Conservation (phyloP, 2,888 invertebrate species). For the Auanema sp. region DNA sequence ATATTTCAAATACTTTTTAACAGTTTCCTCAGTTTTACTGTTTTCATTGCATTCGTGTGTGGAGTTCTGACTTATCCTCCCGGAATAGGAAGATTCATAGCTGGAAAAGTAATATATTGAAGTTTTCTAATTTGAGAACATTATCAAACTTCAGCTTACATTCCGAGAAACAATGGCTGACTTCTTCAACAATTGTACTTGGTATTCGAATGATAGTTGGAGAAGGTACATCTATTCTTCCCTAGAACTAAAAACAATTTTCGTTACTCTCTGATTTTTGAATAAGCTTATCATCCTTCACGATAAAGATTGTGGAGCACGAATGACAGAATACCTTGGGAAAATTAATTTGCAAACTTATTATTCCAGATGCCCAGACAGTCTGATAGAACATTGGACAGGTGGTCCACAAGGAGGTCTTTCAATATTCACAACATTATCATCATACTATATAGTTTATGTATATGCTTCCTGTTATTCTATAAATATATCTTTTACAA, state of each 20-base stretch:
- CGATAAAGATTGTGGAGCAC: too few relatives aligned
- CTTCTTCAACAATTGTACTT: conserved; percentile 49
- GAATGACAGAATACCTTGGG: too few relatives aligned
- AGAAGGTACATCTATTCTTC: conserved; percentile 1
- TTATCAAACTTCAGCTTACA: conserved; percentile 21
- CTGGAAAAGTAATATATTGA: conserved; percentile 65
- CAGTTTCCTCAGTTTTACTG: conserved; percentile 45
- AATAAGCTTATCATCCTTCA: too few relatives aligned
- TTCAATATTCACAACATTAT: conserved; percentile 41
- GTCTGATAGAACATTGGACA: conserved; percentile 44
- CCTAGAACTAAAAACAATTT: too few relatives aligned
- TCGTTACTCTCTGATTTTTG: too few relatives aligned
- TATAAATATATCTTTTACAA: conserved; percentile 3
- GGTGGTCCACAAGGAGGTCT: conserved; percentile 40
- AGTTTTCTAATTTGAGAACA: conserved; percentile 12
- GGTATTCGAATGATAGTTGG: conserved; percentile 36
- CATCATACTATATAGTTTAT: conserved; percentile 38
- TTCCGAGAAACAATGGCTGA: conserved; percentile 52
- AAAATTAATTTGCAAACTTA: too few relatives aligned
- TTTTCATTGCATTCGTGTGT: conserved; percentile 43
- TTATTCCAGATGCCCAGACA: conserved; percentile 30
- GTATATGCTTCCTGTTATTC: conserved; percentile 23
- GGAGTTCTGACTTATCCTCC: conserved; percentile 80
- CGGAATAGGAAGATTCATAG: conserved; percentile 82
- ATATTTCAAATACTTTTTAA: conserved; percentile 10